Evolutionary conservation across 2,888 invertebrate genomes (phyloP).

Genomic region (Griposia aprilina): DNA sequence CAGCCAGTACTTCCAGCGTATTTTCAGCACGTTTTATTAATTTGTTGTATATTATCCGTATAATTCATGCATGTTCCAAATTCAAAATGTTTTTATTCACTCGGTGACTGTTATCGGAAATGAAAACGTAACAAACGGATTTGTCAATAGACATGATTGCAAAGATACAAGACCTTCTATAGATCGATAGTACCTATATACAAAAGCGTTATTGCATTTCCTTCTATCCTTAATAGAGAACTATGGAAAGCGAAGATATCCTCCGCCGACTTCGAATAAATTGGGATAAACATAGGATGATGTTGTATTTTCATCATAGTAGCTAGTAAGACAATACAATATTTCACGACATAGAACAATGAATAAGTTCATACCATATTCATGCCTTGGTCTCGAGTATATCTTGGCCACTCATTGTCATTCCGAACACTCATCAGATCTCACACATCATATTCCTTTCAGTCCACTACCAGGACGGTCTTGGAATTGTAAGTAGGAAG

Average conservation of each 20-base stretch:
- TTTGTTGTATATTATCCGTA: no score
- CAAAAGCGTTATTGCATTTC: background rate
- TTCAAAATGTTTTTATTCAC: no score
- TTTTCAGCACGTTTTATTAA: no score
- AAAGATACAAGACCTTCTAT: background rate
- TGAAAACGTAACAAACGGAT: background rate
- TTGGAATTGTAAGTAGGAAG: constrained; percentile 11
- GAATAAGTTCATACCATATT: constrained; percentile 16
- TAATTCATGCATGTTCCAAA: no score
- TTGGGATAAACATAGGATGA: no score
- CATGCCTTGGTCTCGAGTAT: background rate
- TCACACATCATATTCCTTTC: constrained; percentile 15
- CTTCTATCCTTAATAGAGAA: background rate
- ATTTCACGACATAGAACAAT: background rate
- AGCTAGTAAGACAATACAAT: background rate
- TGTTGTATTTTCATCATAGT: background rate
- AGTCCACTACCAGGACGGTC: background rate
- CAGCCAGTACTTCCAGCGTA: no score
- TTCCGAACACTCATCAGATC: constrained; percentile 20
- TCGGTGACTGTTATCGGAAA: background rate
- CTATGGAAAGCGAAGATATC: background rate
- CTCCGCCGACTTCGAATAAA: background rate
- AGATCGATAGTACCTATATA: background rate
- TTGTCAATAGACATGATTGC: background rate
- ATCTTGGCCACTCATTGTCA: background rate